Evolutionary conservation across 2,888 invertebrate species (phyloP).

Genomic region (Heteromyza rotundicornis): DNA sequence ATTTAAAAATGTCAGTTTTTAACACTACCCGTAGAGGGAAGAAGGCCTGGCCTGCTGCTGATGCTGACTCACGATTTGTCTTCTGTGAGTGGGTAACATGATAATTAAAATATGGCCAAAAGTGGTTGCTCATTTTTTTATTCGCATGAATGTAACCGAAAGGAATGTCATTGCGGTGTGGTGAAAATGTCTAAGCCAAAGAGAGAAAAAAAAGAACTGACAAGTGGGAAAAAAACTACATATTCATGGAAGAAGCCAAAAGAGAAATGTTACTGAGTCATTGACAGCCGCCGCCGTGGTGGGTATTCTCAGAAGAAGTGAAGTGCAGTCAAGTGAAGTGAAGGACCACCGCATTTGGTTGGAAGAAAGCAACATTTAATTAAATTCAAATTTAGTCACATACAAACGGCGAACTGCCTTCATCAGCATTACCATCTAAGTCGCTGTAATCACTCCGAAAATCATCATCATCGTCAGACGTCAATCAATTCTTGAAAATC

Average conservation of each 20-base stretch:
- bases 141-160: not conserved
- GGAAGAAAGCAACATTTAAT: not conserved
- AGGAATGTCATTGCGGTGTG: not conserved
- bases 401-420: not conserved
- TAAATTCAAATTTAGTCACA: not conserved
- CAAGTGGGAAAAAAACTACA: too few species aligned
- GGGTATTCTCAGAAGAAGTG: not conserved
- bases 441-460: not conserved
- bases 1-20: conserved; percentile 15
- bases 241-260: too few species aligned
- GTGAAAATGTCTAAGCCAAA: not conserved
- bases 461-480: not conserved
- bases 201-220: too few species aligned
- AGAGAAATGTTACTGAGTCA: not conserved
- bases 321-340: not conserved
- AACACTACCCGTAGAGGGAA: not conserved
- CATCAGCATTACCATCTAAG: not conserved
- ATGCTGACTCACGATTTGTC: conserved; percentile 29
- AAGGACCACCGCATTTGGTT: not conserved
- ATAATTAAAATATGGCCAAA: too few species aligned
- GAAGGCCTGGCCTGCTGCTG: not conserved
- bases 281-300: not conserved
- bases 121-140: too few species aligned
- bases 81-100: conserved; percentile 31
- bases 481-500: not conserved